These are phyloP conservation scores for Pardosa pseudoannulata DNA, from an alignment of 2,888 invertebrate species.

Conservation along the genomic window DNA sequence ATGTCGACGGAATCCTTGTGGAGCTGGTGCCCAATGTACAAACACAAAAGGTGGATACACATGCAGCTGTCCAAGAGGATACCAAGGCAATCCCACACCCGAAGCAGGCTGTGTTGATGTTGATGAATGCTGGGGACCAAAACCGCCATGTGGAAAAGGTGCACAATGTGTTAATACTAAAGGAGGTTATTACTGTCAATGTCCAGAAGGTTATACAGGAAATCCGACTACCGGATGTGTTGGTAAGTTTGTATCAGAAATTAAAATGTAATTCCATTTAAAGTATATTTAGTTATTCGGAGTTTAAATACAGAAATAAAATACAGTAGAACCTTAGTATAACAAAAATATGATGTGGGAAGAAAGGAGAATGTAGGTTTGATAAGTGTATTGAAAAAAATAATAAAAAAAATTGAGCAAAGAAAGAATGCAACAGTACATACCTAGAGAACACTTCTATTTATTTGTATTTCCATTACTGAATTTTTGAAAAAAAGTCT, in stretches of 20 bases:
- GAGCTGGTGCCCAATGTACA: conserved; percentile 87
- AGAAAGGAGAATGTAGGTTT: too few relatives aligned
- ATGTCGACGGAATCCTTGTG: conserved; percentile 82
- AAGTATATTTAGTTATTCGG: too few relatives aligned
- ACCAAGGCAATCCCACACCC: conserved; percentile 76
- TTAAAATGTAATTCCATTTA: too few relatives aligned
- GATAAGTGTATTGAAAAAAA: too few relatives aligned
- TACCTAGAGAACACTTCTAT: too few relatives aligned
- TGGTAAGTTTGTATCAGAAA: conserved; percentile 54
- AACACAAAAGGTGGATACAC: conserved; percentile 88
- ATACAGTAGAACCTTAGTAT: too few relatives aligned
- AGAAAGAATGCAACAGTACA: too few relatives aligned
- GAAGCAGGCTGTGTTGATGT: conserved; percentile 78
- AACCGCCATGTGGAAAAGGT: conserved; percentile 84
- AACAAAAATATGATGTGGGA: too few relatives aligned
- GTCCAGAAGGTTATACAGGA: conserved; percentile 87
- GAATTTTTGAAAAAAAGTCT: too few relatives aligned
- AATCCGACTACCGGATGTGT: conserved; percentile 82
- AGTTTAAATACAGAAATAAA: too few relatives aligned
- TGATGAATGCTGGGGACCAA: conserved; percentile 80
- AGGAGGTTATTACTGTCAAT: conserved; percentile 87
- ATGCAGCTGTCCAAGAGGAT: conserved; percentile 87
- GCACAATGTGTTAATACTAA: conserved; percentile 89
- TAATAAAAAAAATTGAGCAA: too few relatives aligned
- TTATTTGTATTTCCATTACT: too few relatives aligned